Base-by-base conservation (phyloP, 1,140 invertebrate genomes). In the Leptonema lineaticorne region DNA sequence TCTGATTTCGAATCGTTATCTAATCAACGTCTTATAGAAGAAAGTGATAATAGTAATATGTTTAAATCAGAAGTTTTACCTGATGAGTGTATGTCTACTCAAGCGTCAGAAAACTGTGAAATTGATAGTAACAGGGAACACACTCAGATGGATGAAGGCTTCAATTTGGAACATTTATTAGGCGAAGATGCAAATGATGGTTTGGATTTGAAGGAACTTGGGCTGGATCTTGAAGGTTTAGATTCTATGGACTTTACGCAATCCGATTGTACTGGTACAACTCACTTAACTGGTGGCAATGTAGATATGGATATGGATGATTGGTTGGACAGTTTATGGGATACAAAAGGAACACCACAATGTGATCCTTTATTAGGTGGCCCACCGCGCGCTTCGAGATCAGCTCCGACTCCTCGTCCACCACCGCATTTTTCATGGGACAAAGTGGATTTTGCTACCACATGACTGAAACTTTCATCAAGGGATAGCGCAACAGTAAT, bases 381-480 rank as follows among this genome's bases (percentile, higher is more conserved):
- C 37, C 72, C 78, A 63, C 71, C 78, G 5, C 75, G 77, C 0
- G 74, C 79, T 33, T 76, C 77, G 9, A 76, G 76, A 14, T 77
- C 80, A 22, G 75, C 79, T 46, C 78, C 79, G 62, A 73, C 78
- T 0, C 77, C 80, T 11, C 58, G 64, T 20, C 75, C 77, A 8
- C 76, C 70, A 56, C 79, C 78, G 67, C 80, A 78, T 72, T 81
- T 80, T 73, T 83, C 80, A 7, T 83, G 80, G 81, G 80, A 83
- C 70, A 75, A 75, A 56, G 77, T 79, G 65, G 81, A 81, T 71
- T 81, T 74, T 73, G 80, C 81, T 69, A 77, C 78, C 76, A 82
- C 81, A 72, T 82, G 81, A 82, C 79, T 76, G 75, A 67, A 71
- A 57, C 63, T 69, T 6, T 30, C 59, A 41, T 60, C 6, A 14